Evolutionary conservation across 2,888 invertebrate species (phyloP).

Genomic region (Drosophila lacicola): DNA sequence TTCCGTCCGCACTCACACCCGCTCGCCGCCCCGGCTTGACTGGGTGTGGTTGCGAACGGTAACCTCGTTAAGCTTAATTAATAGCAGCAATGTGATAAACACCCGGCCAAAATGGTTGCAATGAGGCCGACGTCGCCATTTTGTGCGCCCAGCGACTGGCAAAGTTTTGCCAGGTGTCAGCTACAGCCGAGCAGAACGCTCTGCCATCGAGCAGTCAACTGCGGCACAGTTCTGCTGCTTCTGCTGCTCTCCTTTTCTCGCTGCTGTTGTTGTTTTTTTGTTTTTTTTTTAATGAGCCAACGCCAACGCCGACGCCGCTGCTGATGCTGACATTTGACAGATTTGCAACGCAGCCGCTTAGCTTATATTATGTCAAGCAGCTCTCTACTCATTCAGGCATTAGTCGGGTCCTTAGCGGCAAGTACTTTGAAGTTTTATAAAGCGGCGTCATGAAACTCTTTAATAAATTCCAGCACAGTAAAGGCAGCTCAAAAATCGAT

Average conservation of each 20-base stretch:
- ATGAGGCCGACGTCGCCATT: slow-evolving; percentile 62
- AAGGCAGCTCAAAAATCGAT: not conserved
- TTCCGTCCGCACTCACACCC: not conserved
- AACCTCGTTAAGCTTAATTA: slow-evolving; percentile 86
- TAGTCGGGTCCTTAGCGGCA: slow-evolving; percentile 23
- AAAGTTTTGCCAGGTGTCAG: slow-evolving; percentile 73
- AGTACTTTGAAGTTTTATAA: too few species aligned
- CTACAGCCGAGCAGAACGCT: slow-evolving; percentile 53
- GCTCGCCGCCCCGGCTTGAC: slow-evolving; percentile 19
- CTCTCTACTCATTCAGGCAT: slow-evolving; percentile 62
- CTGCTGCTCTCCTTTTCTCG: not conserved
- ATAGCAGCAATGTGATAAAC: slow-evolving; percentile 85
- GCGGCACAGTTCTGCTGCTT: slow-evolving; percentile 14
- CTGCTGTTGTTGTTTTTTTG: slow-evolving; percentile 5
- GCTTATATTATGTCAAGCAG: slow-evolving; percentile 31
- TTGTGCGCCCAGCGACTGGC: slow-evolving; percentile 48
- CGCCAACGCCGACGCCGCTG: slow-evolving; percentile 58
- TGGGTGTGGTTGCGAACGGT: slow-evolving; percentile 83
- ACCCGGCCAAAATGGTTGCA: slow-evolving; percentile 79
- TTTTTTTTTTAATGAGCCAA: slow-evolving; percentile 72
- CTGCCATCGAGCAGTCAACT: slow-evolving; percentile 24
- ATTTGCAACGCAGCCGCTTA: slow-evolving; percentile 71
- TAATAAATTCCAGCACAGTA: not conserved
- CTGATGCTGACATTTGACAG: slow-evolving; percentile 77
- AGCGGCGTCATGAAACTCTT: not conserved